phyloP scores from a whole-genome alignment of 2,888 invertebrate genomes.

The Hydriomena furcata region DNA sequence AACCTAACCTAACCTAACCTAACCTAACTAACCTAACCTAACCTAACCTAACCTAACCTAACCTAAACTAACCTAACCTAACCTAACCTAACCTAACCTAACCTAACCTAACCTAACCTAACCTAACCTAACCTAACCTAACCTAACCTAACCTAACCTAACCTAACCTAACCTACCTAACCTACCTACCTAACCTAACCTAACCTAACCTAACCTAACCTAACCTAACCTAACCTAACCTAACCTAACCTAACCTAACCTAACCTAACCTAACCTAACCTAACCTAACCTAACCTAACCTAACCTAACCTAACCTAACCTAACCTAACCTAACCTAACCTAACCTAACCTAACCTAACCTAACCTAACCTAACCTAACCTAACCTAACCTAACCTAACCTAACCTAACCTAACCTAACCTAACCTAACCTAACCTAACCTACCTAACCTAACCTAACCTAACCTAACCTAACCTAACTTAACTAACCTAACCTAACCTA shows the following conservation, averaged over 20 bases:
- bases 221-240: constrained; percentile 16
- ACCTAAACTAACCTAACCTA: constrained; percentile 15
- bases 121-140: constrained; percentile 40
- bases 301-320: constrained; percentile 32
- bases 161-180: constrained; percentile 20
- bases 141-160: constrained; percentile 28
- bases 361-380: constrained; percentile 26
- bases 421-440: constrained; percentile 33
- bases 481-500: constrained; percentile 38
- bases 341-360: constrained; percentile 33
- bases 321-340: constrained; percentile 27
- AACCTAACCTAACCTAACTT: constrained; percentile 35
- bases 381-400: constrained; percentile 29
- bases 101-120: constrained; percentile 36
- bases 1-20: constrained; percentile 29
- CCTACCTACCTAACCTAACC: constrained; percentile 32
- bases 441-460: constrained; percentile 34
- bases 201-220: constrained; percentile 17
- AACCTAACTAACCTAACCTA: constrained; percentile 17
- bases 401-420: constrained; percentile 38
- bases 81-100: constrained; percentile 24
- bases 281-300: constrained; percentile 29
- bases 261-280: constrained; percentile 31
- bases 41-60: constrained; percentile 19
- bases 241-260: constrained; percentile 22